Percentiles rank a stretch among this genome's conserved stretches.
Evolutionary conservation across 2,888 invertebrate species (phyloP).

Genomic region (Eucriotettix oculatus): DNA sequence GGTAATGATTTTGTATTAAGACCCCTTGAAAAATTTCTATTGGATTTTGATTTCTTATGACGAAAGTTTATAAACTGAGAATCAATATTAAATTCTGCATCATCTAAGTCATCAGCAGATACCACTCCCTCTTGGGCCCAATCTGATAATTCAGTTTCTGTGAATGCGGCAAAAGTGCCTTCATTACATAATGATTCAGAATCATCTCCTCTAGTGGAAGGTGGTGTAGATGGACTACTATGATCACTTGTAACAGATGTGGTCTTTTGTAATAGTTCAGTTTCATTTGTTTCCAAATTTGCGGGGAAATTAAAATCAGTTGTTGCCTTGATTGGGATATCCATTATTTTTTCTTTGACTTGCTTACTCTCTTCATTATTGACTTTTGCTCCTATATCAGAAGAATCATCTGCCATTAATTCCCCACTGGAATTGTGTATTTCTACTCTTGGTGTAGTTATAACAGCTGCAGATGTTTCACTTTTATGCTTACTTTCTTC

Average conservation of each 20-base stretch:
- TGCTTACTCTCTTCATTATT: too few relatives aligned
- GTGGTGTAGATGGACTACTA: conserved; percentile 37
- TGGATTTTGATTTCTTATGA: conserved; percentile 18
- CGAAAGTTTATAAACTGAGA: conserved; percentile 27
- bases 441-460: conserved; percentile 48
- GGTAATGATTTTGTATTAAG: not conserved
- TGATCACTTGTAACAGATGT: conserved; percentile 23
- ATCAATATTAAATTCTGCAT: conserved; percentile 39
- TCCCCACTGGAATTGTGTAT: conserved; percentile 56
- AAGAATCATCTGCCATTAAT: conserved; percentile 31
- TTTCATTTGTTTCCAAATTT: too few relatives aligned
- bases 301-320: too few relatives aligned
- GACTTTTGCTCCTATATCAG: not conserved
- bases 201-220: conserved; percentile 35
- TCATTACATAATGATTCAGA: conserved; percentile 35
- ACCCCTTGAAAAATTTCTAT: conserved; percentile 18
- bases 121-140: conserved; percentile 68
- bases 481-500: conserved; percentile 9
- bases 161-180: conserved; percentile 51
- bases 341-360: too few relatives aligned
- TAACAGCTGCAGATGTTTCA: conserved; percentile 7
- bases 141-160: conserved; percentile 77
- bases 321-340: too few relatives aligned
- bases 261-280: not conserved
- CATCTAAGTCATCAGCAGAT: conserved; percentile 51